A percentile compares a stretch with the other conserved stretches of the same genome.
phyloP scores from a whole-genome alignment of 2,113 vertebrate species.

The Crotalus tigris region DNA sequence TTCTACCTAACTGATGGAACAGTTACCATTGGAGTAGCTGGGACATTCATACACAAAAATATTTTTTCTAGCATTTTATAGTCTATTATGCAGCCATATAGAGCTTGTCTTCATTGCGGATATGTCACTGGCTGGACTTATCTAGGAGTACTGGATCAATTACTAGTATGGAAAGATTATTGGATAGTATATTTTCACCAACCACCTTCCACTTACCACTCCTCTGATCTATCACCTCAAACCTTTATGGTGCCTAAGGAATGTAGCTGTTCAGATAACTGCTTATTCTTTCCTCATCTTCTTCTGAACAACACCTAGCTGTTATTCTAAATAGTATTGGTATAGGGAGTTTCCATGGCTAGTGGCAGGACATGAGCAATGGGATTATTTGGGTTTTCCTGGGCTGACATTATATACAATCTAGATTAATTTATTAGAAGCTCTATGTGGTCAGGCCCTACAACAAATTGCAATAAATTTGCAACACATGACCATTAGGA shows the following conservation, averaged over 20 bases:
- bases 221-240: neutral
- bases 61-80: neutral
- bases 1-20: neutral
- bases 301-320: neutral
- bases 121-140: neutral
- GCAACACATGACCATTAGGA: neutral
- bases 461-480: neutral
- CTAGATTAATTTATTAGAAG: neutral
- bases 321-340: neutral
- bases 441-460: neutral
- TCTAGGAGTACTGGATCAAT: neutral
- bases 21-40: neutral
- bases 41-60: neutral
- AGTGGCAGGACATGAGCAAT: neutral
- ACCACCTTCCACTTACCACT: neutral
- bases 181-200: neutral
- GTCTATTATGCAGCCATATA: neutral
- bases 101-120: neutral
- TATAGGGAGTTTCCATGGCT: neutral
- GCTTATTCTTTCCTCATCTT: neutral
- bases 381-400: neutral
- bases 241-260: neutral
- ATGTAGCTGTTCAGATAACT: neutral
- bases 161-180: neutral
- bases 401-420: neutral